These are phyloP conservation scores for Enoplosus armatus DNA, from an alignment of 2,797 vertebrate species.

Conservation along the genomic window DNA sequence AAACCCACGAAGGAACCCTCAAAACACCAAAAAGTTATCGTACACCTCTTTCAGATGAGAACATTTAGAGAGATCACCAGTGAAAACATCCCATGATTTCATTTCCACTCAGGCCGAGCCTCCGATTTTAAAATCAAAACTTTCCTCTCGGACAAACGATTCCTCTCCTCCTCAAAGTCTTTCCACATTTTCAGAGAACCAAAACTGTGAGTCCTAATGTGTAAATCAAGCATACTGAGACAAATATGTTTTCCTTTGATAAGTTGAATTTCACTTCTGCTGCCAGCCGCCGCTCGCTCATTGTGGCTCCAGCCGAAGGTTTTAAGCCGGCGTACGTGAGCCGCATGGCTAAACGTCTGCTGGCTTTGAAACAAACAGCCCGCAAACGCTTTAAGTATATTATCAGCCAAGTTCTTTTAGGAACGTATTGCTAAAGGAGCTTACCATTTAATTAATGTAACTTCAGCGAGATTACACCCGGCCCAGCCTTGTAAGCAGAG, in stretches of 20 bases:
- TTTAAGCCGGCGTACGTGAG: constrained; percentile 96
- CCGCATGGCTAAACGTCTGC: constrained; percentile 88
- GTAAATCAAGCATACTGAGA: constrained; percentile 39
- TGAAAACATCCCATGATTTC: no score
- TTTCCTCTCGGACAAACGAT: no score
- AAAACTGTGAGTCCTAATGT: not conserved
- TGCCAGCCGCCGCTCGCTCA: constrained; percentile 79
- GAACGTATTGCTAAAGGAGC: constrained; percentile 98
- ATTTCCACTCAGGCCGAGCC: no score
- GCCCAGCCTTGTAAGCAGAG: constrained; percentile 94
- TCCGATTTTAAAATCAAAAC: no score
- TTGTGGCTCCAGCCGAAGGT: constrained; percentile 90
- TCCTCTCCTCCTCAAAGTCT: no score
- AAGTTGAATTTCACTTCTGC: constrained; percentile 77
- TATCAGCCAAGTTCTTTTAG: constrained; percentile 98
- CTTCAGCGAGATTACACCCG: constrained; percentile 97
- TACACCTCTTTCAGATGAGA: no score
- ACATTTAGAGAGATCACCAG: no score
- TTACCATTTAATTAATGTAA: constrained; percentile 99
- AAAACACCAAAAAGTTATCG: no score
- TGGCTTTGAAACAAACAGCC: constrained; percentile 93
- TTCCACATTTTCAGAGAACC: not conserved
- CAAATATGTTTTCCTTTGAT: constrained; percentile 81
- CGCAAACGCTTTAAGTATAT: constrained; percentile 95
- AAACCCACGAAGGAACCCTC: no score